A percentile compares a stretch with the other conserved stretches of the same genome.
These are phyloP conservation scores for Drosophila putrida DNA, from an alignment of 2,888 invertebrate genomes.

Conservation along the genomic window DNA sequence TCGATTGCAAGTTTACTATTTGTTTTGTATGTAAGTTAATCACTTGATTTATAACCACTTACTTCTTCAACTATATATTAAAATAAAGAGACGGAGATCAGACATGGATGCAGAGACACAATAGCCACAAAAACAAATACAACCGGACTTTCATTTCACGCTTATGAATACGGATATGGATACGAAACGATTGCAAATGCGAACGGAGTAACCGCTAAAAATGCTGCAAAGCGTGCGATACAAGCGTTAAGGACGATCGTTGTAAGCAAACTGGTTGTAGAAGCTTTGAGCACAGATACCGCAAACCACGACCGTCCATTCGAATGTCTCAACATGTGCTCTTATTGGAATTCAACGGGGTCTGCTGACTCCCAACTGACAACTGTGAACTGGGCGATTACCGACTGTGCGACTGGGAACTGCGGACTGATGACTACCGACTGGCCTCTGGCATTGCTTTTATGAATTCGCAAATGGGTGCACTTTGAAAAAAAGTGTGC, in stretches of 20 bases:
- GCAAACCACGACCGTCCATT: conserved; percentile 36
- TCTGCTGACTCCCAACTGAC: conserved; percentile 11
- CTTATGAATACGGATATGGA: conserved; percentile 2
- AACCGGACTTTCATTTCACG: conserved; percentile 1
- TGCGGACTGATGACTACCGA: conserved; percentile 5
- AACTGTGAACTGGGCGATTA: conserved; percentile 11
- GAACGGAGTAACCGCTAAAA: conserved; percentile 13
- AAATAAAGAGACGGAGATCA: neutral
- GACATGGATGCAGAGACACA: neutral
- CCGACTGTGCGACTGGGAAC: conserved; percentile 4
- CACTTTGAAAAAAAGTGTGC: conserved; percentile 38
- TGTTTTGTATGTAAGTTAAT: neutral
- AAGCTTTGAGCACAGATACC: conserved; percentile 32
- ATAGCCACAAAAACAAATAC: conserved; percentile 7
- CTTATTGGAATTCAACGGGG: conserved; percentile 32
- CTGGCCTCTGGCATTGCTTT: conserved; percentile 32
- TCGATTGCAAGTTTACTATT: conserved; percentile 2
- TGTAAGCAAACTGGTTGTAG: conserved; percentile 70
- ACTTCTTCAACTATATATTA: neutral
- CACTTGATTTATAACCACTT: conserved; percentile 2
- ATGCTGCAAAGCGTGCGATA: conserved; percentile 13
- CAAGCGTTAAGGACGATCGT: conserved; percentile 71
- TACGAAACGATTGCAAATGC: neutral
- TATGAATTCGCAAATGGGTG: conserved; percentile 64
- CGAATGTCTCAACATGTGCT: conserved; percentile 61